Base-by-base conservation (phyloP, 2,113 vertebrate species). In the Mystacornis crossleyi region DNA sequence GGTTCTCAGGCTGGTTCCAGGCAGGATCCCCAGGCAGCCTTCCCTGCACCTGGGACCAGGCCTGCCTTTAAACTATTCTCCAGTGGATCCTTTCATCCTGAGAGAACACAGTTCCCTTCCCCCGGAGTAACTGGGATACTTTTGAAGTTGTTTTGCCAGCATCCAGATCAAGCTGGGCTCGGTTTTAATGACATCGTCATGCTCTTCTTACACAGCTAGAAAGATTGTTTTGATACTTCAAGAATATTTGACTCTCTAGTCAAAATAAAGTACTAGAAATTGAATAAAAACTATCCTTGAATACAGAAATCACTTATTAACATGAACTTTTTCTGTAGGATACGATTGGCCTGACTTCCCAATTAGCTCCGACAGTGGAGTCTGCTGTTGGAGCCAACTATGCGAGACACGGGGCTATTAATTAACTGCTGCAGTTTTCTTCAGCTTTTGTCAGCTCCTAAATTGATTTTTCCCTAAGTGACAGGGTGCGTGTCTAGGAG, bases 91-190 rank as follows among this genome's bases (percentile, higher is more conserved):
- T 86, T 93, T 82, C 66, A 90, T 86, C 87, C 90, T 26, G 24
- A 42, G 72, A 66, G 84, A 69, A 14, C 36, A 25, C 38, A 31
- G 66, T 25, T 90, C 73, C 93, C 78, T 34, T n/a, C 70, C 90
- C 90, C 74, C 12, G 26, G 48, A 58, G 78, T 29, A 40, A n/a
- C 87, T 9, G 15, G 74, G 88, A 43, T 45, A 86, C 82, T 86
- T 96, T 64, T 95, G 92, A 96, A 93, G 95, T 75, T 93, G 85
- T 83, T 96, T 88, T 95, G 85, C 84, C 79, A 53, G 88, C 88
- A 82, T 40, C 79, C 89, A 85, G 84, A 69, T 78, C 33, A 64
- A 93, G 92, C 93, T 26, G 64, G 79, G 90, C 31, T 90, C 24
- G 2, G 81, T 75, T 94, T 83, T 95, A 91, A 88, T 67, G 81